phyloP scores from a whole-genome alignment of 2,113 vertebrate species.

The Siniperca chuatsi region DNA sequence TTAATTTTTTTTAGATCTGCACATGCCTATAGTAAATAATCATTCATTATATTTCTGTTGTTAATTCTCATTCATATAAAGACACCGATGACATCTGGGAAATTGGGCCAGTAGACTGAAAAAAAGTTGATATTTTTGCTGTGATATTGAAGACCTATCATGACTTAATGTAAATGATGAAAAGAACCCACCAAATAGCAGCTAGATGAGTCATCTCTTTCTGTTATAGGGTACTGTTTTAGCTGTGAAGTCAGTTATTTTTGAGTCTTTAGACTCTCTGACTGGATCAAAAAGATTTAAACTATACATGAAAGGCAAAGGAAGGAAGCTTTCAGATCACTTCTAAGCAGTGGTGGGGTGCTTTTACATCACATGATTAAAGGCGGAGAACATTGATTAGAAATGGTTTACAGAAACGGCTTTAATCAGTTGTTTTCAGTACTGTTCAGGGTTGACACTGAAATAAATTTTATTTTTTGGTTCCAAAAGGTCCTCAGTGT shows the following conservation, averaged over 20 bases:
- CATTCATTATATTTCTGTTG: not conserved
- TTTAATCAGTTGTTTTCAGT: slow-evolving; percentile 41
- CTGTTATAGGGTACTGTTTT: not conserved
- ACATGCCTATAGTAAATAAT: not conserved
- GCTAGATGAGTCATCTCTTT: not conserved
- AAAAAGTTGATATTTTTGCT: not conserved
- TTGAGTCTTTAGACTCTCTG: not conserved
- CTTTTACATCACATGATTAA: slow-evolving; percentile 56
- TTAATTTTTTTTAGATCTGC: not conserved
- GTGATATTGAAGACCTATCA: not conserved
- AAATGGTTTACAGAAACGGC: slow-evolving; percentile 30
- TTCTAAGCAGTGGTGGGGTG: slow-evolving; percentile 3
- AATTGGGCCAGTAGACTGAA: not conserved
- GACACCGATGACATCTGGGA: not conserved
- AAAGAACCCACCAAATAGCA: no score
- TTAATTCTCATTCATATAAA: not conserved
- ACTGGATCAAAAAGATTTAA: not conserved
- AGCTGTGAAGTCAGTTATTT: not conserved
- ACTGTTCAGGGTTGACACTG: slow-evolving; percentile 14
- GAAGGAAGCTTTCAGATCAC: not conserved
- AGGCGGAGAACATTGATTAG: slow-evolving; percentile 51
- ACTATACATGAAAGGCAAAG: not conserved
- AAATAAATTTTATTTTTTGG: slow-evolving; percentile 9
- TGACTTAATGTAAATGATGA: not conserved
- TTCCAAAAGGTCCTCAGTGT: slow-evolving; percentile 25